These are phyloP conservation scores for Andrena trimmerana DNA, from an alignment of 2,888 invertebrate genomes.

Conservation along the genomic window DNA sequence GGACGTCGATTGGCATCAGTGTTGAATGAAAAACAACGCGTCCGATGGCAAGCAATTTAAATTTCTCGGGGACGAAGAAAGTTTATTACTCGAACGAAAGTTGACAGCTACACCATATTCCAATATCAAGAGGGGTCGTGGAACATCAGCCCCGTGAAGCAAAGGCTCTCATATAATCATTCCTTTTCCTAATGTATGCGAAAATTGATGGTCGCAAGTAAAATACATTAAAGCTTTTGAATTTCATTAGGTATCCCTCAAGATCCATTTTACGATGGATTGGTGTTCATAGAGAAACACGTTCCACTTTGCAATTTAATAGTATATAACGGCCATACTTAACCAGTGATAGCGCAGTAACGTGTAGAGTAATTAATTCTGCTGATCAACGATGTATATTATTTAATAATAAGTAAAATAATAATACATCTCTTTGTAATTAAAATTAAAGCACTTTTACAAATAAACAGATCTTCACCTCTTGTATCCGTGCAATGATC, in stretches of 20 bases:
- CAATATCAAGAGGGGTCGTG: conserved; percentile 67
- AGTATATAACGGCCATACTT: conserved; percentile 12
- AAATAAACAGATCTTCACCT: too few species aligned
- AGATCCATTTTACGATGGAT: conserved; percentile 28
- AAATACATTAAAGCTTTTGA: conserved; percentile 65
- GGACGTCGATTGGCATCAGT: conserved; percentile 56
- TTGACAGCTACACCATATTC: conserved; percentile 72
- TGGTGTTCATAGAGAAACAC: conserved; percentile 45
- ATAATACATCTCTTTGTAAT: too few species aligned
- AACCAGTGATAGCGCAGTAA: not conserved
- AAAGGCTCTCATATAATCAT: conserved; percentile 42
- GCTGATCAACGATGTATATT: not conserved
- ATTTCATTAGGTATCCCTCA: conserved; percentile 53
- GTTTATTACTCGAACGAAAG: conserved; percentile 67
- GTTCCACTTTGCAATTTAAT: conserved; percentile 28
- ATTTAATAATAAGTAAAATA: not conserved
- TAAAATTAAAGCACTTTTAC: too few species aligned
- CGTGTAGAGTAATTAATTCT: not conserved
- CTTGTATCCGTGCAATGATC: too few species aligned
- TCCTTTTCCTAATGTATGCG: conserved; percentile 45
- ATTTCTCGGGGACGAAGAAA: conserved; percentile 55
- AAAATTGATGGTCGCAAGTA: conserved; percentile 66
- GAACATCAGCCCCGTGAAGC: conserved; percentile 41
- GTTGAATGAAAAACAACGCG: conserved; percentile 57
- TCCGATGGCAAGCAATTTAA: conserved; percentile 60